These are phyloP conservation scores for Chloroceryle aenea DNA, from an alignment of 2,113 vertebrate species.

Conservation along the genomic window DNA sequence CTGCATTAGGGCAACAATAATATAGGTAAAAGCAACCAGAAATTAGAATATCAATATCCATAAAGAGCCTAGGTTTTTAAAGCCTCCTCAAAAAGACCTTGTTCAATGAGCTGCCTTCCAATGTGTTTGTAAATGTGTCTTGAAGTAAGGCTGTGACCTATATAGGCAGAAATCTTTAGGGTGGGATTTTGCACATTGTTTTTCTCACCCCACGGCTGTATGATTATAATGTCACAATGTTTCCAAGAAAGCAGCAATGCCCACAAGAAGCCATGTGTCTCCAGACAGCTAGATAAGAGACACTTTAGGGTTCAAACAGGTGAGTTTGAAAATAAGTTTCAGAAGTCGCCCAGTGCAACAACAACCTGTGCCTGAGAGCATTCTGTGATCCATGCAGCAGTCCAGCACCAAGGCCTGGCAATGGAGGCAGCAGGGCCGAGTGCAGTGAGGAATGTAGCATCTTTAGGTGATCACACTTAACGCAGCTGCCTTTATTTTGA, in stretches of 20 bases:
- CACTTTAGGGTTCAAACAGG: neutral
- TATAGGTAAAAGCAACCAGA: neutral
- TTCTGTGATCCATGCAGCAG: neutral
- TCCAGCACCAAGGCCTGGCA: neutral
- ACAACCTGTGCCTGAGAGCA: neutral
- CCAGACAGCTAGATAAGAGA: neutral
- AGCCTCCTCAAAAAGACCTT: neutral
- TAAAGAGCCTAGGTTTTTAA: neutral
- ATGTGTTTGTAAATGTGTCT: neutral
- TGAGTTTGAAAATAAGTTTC: neutral
- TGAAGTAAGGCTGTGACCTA: neutral
- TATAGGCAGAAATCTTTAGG: neutral
- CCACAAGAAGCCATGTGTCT: neutral
- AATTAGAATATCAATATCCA: neutral
- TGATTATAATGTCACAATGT: neutral
- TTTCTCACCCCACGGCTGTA: neutral
- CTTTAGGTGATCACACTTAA: neutral
- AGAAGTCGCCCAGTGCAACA: neutral
- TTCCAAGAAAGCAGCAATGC: neutral
- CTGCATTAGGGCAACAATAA: neutral
- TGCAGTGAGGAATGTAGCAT: neutral
- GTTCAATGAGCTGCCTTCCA: neutral
- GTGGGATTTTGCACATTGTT: neutral
- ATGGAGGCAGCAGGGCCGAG: accelerated
- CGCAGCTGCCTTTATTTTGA: neutral